Conservation (phyloP, 2,113 vertebrate species). For the Cryptotis parvus region DNA sequence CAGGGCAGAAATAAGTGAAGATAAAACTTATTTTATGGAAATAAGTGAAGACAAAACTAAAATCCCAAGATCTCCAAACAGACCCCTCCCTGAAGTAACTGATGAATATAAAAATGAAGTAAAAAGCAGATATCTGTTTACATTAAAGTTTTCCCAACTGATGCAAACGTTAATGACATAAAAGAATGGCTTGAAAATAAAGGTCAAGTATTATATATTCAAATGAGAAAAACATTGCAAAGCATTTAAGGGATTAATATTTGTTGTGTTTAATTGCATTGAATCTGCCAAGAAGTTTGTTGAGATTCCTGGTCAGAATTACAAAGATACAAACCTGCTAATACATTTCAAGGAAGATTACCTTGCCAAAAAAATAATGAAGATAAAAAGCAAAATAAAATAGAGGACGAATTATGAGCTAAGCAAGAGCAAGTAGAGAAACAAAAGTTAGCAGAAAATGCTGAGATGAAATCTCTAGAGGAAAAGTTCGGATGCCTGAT, state of each 20-base stretch:
- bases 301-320: no score
- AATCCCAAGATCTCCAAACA: constrained; percentile 93
- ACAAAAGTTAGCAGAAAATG: constrained; percentile 93
- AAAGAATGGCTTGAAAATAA: constrained; percentile 96
- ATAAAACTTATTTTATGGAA: no score
- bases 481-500: constrained; percentile 95
- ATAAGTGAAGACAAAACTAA: constrained; percentile 96
- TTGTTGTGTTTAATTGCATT: constrained; percentile 93
- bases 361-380: constrained; percentile 94
- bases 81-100: no score
- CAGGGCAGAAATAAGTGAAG: no score
- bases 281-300: constrained; percentile 95
- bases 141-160: constrained; percentile 97
- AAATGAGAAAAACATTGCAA: constrained; percentile 95
- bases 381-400: constrained; percentile 93
- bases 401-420: constrained; percentile 94
- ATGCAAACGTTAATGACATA: constrained; percentile 95
- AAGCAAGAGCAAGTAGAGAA: constrained; percentile 94
- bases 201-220: constrained; percentile 95
- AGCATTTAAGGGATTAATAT: constrained; percentile 98
- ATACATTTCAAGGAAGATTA: constrained; percentile 96
- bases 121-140: constrained; percentile 97
- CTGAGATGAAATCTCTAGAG: no score
- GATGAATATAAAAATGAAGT: constrained; percentile 95
- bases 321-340: constrained; percentile 95